Evolutionary conservation across 2,113 vertebrate species (phyloP).

Genomic region (Eclectus roratus): DNA sequence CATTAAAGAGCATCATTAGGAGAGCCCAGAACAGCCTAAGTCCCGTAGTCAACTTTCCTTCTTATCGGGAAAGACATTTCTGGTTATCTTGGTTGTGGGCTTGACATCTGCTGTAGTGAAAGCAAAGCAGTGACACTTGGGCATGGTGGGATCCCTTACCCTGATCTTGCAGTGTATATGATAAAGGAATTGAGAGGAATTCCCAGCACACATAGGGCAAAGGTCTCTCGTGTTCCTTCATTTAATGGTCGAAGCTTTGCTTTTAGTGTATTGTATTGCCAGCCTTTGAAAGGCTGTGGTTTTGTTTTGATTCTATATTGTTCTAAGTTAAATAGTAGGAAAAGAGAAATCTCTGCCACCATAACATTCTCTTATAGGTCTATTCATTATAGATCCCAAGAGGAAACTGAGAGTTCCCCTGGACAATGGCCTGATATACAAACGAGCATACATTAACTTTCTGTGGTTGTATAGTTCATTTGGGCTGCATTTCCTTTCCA

Average conservation of each 20-base stretch:
- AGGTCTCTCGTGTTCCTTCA: neutral
- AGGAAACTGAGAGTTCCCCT: constrained; percentile 2
- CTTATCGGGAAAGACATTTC: neutral
- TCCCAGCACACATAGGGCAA: neutral
- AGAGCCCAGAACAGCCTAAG: neutral
- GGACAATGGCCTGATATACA: constrained; percentile 25
- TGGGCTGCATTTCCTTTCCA: neutral
- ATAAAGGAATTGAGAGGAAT: neutral
- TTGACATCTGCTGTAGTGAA: neutral
- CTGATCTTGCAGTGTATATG: neutral
- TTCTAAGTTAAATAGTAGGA: constrained; percentile 64
- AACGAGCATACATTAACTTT: constrained; percentile 20
- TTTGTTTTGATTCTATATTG: constrained; percentile 58
- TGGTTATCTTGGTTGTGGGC: neutral
- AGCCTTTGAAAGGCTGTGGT: neutral
- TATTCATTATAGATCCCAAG: constrained; percentile 36
- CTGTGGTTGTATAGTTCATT: neutral
- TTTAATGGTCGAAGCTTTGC: neutral
- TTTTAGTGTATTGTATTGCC: neutral
- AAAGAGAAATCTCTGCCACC: constrained; percentile 50
- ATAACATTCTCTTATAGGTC: constrained; percentile 28
- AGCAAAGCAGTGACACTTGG: neutral
- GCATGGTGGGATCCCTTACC: neutral
- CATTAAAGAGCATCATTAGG: neutral
- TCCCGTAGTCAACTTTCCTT: neutral